Evolutionary conservation across 2,113 vertebrate species (phyloP).

Genomic region (Phylloscopus whistleri): DNA sequence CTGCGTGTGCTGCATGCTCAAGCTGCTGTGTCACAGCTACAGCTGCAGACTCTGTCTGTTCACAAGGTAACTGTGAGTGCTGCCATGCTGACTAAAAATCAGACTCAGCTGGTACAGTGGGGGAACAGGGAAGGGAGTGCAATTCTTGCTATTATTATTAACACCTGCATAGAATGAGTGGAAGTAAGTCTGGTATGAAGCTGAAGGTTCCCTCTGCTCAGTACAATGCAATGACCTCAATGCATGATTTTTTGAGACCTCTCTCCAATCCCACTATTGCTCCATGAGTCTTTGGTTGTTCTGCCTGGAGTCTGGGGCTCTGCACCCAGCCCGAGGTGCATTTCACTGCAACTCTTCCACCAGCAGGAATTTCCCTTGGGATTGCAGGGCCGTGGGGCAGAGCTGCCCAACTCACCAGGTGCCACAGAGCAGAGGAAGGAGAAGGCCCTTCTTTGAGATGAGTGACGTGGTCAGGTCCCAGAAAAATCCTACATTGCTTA

Average conservation of each 20-base stretch:
- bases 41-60: background rate
- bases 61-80: background rate
- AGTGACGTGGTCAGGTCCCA: accelerated
- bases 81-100: background rate
- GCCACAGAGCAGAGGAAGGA: background rate
- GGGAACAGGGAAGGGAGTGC: background rate
- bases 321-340: background rate
- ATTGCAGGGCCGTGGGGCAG: accelerated
- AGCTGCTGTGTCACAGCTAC: background rate
- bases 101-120: background rate
- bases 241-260: background rate
- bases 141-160: background rate
- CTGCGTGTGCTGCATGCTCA: background rate
- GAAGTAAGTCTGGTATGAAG: accelerated
- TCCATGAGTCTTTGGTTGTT: background rate
- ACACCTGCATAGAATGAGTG: background rate
- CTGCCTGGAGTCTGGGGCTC: background rate
- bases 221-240: background rate
- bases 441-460: background rate
- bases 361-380: accelerated
- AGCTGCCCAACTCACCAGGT: accelerated
- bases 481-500: accelerated
- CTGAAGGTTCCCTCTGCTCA: background rate
- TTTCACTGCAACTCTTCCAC: background rate
- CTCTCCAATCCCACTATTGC: background rate